Evolutionary conservation across 2,888 invertebrate genomes (phyloP), one percentile per base, ranked within the genome.

Genomic region (Sphaeridia pumilis): DNA sequence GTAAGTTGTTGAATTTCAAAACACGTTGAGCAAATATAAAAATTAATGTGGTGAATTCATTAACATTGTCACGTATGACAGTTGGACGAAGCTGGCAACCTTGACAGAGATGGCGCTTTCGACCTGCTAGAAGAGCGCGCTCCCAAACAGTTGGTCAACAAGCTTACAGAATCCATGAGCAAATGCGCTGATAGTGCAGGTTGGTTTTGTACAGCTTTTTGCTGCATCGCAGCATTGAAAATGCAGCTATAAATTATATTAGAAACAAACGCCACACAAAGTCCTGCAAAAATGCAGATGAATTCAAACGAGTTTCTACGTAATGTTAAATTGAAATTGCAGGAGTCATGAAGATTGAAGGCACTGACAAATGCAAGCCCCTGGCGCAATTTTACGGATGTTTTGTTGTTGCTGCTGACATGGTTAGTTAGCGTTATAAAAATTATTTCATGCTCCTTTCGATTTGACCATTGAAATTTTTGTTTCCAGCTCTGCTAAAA

Each of bases 81-180:
- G 61, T 55, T 59, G 27, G 54, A 47, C 41, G 58, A 62, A 12
- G 52, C 52, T 3, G 58, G 58, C 5, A 46, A 45, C 35, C 35
- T 61, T 7, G 61, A 61, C 41, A 51, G 52, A 28, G 61, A 61
- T 34, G 31, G 46, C 20, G 21, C 59, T 28, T 46, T 59, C 10
- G 61, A 61, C 31, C 50, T 57, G 43, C 49, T 59, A 36, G 61
- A 58, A 48, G 50, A 57, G 7, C 54, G 58, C 35, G 56, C 59
- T 22, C 59, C 59, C 3, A 54, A 57, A 14, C 5, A 49, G 1
- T 48, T 57, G 4, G 41, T 57, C 17, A 35, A 57, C 27, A 61
- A 61, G 52, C 43, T 61, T 10, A 54, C 54, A 10, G 61, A 61
- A 45, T 22, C 54, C 26, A 43, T 54, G 5, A 58, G 54, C 10